Conservation (phyloP, 2,888 invertebrate species). For the Nephrotoma appendiculata region DNA sequence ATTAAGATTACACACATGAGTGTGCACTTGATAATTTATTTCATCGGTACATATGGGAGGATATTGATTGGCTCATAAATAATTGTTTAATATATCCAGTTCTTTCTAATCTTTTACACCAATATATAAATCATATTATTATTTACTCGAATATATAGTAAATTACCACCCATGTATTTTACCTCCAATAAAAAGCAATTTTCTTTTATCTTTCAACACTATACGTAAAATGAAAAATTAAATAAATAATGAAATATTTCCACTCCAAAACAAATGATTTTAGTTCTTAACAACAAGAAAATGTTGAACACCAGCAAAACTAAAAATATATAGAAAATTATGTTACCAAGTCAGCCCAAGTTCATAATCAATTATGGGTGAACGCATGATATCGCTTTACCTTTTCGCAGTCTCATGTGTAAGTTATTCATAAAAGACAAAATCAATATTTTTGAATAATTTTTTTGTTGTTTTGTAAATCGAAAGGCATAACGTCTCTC, state of each 20-base stretch:
- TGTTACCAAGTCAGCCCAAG: neutral
- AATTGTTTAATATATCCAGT: neutral
- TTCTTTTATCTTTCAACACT: neutral
- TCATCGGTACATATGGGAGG: neutral
- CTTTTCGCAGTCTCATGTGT: neutral
- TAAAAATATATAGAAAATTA: neutral
- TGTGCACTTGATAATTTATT: neutral
- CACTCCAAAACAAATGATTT: neutral
- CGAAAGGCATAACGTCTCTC: no score
- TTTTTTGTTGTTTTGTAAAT: neutral
- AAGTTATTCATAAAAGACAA: neutral
- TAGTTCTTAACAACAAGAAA: neutral
- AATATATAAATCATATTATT: neutral
- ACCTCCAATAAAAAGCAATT: neutral
- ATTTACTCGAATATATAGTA: no score
- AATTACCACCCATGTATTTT: neutral
- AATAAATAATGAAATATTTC: neutral
- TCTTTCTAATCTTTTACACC: neutral
- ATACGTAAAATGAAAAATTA: neutral
- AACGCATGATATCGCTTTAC: neutral
- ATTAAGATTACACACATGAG: neutral
- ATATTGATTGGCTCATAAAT: neutral
- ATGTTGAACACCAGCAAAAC: neutral
- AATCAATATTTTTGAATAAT: neutral
- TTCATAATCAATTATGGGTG: neutral